Conservation (phyloP, 2,113 vertebrate species). For the Gila orcuttii region DNA sequence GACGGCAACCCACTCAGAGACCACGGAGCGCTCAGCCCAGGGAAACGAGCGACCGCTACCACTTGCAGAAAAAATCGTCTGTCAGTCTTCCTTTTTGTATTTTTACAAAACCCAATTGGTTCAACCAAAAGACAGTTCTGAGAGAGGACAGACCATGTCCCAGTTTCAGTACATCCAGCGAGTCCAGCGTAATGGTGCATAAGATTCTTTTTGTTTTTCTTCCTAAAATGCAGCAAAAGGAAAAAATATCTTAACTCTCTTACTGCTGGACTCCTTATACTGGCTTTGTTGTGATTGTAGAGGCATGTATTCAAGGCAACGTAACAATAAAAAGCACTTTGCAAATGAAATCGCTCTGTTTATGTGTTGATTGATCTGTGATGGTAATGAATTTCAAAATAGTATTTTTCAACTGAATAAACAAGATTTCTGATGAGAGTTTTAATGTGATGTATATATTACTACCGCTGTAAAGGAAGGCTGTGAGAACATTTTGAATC, state of each 20-base stretch:
- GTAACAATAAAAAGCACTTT: slow-evolving; percentile 81
- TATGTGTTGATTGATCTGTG: slow-evolving; percentile 72
- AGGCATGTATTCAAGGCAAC: slow-evolving; percentile 82
- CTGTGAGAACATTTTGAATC: neutral
- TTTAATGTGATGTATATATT: slow-evolving; percentile 48
- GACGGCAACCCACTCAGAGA: slow-evolving; percentile 31
- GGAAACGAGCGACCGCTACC: slow-evolving; percentile 75
- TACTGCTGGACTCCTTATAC: slow-evolving; percentile 76
- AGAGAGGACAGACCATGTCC: slow-evolving; percentile 72
- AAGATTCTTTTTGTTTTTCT: slow-evolving; percentile 62
- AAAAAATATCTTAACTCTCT: slow-evolving; percentile 67
- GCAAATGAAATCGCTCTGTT: slow-evolving; percentile 74
- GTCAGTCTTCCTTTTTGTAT: slow-evolving; percentile 74
- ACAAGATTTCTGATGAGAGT: slow-evolving; percentile 48
- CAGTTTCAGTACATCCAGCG: slow-evolving; percentile 78
- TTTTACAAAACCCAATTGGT: slow-evolving; percentile 73
- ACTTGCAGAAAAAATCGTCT: slow-evolving; percentile 71
- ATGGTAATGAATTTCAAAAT: slow-evolving; percentile 61
- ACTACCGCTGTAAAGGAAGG: neutral
- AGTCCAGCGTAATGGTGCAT: slow-evolving; percentile 69
- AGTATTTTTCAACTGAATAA: slow-evolving; percentile 68
- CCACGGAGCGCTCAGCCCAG: slow-evolving; percentile 70
- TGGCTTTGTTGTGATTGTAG: slow-evolving; percentile 82
- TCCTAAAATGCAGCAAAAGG: slow-evolving; percentile 57
- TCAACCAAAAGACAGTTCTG: slow-evolving; percentile 78